phyloP scores from a whole-genome alignment of 2,113 vertebrate genomes.

The Carassius gibelio region DNA sequence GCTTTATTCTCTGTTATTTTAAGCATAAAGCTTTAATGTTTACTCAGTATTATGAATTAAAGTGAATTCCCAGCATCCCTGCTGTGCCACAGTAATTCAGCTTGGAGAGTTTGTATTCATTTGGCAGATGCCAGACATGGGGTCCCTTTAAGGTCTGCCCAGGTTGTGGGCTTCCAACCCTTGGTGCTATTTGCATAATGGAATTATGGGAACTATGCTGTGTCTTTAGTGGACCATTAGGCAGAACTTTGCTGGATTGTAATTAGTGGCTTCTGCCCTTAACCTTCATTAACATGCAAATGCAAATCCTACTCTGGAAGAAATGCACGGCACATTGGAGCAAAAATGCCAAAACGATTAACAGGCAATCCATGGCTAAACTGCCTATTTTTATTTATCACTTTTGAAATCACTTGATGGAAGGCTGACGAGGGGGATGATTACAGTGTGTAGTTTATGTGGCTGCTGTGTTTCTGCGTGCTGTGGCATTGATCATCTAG shows the following conservation, averaged over 20 bases:
- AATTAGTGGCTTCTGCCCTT: conserved; percentile 98
- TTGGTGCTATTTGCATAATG: conserved; percentile 92
- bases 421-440: conserved; percentile 62
- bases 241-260: conserved; percentile 85
- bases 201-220: conserved; percentile 86
- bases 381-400: conserved; percentile 71
- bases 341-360: conserved; percentile 81
- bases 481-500: conserved; percentile 16
- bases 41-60: neutral
- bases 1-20: neutral
- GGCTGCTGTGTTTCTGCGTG: neutral
- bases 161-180: conserved; percentile 80
- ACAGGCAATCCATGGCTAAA: conserved; percentile 73
- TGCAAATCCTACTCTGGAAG: conserved; percentile 81
- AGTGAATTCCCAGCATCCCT: neutral
- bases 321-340: conserved; percentile 78
- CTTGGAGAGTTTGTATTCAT: conserved; percentile 10
- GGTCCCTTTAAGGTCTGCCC: conserved; percentile 73
- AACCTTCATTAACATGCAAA: conserved; percentile 96
- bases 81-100: conserved; percentile 8
- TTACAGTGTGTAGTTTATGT: neutral
- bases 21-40: conserved; percentile 3
- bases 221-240: conserved; percentile 87
- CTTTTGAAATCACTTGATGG: conserved; percentile 56
- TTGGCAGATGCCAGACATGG: conserved; percentile 69